phyloP scores from a whole-genome alignment of 2,797 vertebrate genomes.

The Paratrypauchen microcephalus region DNA sequence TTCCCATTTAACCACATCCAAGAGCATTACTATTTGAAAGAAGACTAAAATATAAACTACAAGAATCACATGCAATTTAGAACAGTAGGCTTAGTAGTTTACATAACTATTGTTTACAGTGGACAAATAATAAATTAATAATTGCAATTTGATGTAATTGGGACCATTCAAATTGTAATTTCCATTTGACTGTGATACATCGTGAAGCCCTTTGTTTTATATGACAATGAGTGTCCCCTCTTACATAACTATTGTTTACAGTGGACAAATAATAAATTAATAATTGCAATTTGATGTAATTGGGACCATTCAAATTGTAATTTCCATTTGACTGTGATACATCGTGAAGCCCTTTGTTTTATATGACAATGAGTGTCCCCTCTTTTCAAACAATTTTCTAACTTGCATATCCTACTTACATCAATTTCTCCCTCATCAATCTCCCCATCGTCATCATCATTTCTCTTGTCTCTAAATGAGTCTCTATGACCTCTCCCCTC shows the following conservation, averaged over 20 bases:
- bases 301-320: neutral
- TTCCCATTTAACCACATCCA: too few relatives aligned
- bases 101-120: too few relatives aligned
- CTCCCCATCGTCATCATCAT: slow-evolving; percentile 95
- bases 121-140: neutral
- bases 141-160: neutral
- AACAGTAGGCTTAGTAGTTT: too few relatives aligned
- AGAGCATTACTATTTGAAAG: too few relatives aligned
- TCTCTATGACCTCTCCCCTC: slow-evolving; percentile 77
- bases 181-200: neutral
- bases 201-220: neutral
- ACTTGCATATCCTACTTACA: slow-evolving; percentile 79
- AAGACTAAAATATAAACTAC: too few relatives aligned
- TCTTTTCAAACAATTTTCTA: neutral
- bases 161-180: neutral
- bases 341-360: neutral
- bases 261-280: neutral
- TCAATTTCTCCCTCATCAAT: slow-evolving; percentile 98
- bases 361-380: neutral
- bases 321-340: neutral
- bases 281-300: neutral
- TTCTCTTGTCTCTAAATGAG: slow-evolving; percentile 87
- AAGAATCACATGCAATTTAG: too few relatives aligned
- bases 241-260: too few relatives aligned
- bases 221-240: too few relatives aligned